Evolutionary conservation across 2,797 vertebrate genomes (phyloP).

Genomic region (Sebastes trivittatus): DNA sequence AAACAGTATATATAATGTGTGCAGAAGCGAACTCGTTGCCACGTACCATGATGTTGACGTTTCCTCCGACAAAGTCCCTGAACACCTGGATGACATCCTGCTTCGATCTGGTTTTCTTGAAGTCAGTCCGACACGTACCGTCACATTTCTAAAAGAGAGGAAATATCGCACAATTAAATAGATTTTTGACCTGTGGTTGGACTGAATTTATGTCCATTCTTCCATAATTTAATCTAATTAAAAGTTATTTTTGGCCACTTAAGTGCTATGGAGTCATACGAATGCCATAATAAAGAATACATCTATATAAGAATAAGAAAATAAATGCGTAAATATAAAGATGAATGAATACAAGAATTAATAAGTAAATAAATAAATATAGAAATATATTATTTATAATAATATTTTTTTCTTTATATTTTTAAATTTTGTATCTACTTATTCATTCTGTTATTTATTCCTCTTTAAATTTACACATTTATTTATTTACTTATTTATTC

Average conservation of each 20-base stretch:
- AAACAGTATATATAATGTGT: neutral
- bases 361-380: too few relatives aligned
- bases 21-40: neutral
- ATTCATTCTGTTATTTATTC: too few relatives aligned
- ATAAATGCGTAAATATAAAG: too few relatives aligned
- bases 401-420: too few relatives aligned
- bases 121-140: slow-evolving; percentile 94
- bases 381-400: too few relatives aligned
- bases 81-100: slow-evolving; percentile 92
- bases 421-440: too few relatives aligned
- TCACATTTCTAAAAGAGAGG: slow-evolving; percentile 86
- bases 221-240: neutral
- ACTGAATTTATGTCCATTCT: neutral
- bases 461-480: too few relatives aligned
- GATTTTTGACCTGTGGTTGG: neutral
- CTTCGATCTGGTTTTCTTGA: slow-evolving; percentile 93
- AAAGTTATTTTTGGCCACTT: neutral
- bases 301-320: too few relatives aligned
- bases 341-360: too few relatives aligned
- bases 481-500: too few relatives aligned
- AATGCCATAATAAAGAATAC: too few relatives aligned
- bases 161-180: neutral
- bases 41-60: slow-evolving; percentile 88
- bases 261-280: too few relatives aligned
- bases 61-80: slow-evolving; percentile 89